A percentile compares a stretch with the other conserved stretches of the same genome.
phyloP scores from a whole-genome alignment of 2,888 invertebrate genomes.

The Patella depressa region DNA sequence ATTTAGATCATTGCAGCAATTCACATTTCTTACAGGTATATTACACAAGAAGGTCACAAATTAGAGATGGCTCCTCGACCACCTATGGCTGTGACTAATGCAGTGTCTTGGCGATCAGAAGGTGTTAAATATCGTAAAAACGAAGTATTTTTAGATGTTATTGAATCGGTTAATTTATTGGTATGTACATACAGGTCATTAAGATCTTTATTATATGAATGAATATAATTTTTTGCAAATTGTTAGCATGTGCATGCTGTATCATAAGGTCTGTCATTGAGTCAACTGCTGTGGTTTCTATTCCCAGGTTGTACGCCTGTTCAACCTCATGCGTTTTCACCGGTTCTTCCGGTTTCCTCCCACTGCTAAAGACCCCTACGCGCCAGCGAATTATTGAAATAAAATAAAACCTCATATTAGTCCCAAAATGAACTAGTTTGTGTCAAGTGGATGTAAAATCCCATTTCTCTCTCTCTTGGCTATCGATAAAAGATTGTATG shows the following conservation, averaged over 20 bases:
- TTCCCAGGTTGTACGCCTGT: too few species aligned
- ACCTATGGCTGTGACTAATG: constrained; percentile 99
- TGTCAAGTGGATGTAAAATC: too few species aligned
- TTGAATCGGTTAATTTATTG: constrained; percentile 96
- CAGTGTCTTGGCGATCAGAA: constrained; percentile 98
- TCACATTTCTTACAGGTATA: constrained; percentile 76
- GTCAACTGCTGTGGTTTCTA: too few species aligned
- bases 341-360: too few species aligned
- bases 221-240: too few species aligned
- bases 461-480: not conserved
- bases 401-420: too few species aligned
- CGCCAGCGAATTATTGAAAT: too few species aligned
- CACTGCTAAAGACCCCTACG: too few species aligned
- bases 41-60: constrained; percentile 98
- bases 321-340: not conserved
- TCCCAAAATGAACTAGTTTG: too few species aligned
- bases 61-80: constrained; percentile 95
- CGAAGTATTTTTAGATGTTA: constrained; percentile 98
- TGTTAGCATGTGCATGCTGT: too few species aligned
- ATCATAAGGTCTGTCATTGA: too few species aligned
- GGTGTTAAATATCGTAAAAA: constrained; percentile 99
- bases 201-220: too few species aligned
- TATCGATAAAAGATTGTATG: not conserved
- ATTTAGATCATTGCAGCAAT: not conserved
- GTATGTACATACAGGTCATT: constrained; percentile 65